Conservation (phyloP, 64 coral and sea anemone genomes). For the Pachyseris speciosa region DNA sequence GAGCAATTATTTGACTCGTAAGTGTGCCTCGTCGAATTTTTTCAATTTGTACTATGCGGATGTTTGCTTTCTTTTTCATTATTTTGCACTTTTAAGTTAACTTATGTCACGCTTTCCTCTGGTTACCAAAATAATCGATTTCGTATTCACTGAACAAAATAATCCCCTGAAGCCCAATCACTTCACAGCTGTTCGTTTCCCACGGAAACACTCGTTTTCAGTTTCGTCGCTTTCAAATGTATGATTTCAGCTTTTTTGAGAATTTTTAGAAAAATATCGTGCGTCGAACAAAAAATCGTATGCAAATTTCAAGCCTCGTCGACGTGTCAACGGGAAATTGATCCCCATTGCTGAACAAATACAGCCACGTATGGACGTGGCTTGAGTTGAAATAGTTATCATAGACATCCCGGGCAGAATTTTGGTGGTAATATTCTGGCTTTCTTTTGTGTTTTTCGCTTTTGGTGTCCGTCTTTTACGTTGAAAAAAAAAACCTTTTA, state of each 20-base stretch:
- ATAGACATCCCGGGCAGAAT: not conserved
- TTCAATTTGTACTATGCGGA: slow-evolving; percentile 34
- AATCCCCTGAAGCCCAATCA: not conserved
- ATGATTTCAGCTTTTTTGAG: slow-evolving; percentile 8
- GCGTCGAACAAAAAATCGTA: not conserved
- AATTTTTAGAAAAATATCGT: slow-evolving; percentile 1
- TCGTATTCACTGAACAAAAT: not conserved
- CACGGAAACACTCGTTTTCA: not conserved
- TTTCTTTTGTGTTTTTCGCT: not conserved
- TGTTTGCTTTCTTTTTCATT: slow-evolving; percentile 7
- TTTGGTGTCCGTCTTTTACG: no score
- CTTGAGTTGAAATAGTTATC: not conserved
- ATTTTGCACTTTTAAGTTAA: no score
- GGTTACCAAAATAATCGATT: not conserved
- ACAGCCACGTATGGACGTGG: not conserved
- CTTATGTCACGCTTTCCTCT: slow-evolving; percentile 25
- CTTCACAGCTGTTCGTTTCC: slow-evolving; percentile 21
- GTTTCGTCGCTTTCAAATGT: not conserved
- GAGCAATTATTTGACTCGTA: slow-evolving; percentile 23
- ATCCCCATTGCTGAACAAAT: slow-evolving; percentile 9
- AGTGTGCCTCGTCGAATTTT: not conserved
- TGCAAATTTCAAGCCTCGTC: slow-evolving; percentile 27
- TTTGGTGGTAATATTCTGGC: not conserved
- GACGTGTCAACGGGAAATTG: slow-evolving; percentile 32
- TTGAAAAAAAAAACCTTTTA: no score